These are phyloP conservation scores for Hapalemur alaotrensis DNA, from an alignment of 2,797 vertebrate genomes.

Conservation along the genomic window DNA sequence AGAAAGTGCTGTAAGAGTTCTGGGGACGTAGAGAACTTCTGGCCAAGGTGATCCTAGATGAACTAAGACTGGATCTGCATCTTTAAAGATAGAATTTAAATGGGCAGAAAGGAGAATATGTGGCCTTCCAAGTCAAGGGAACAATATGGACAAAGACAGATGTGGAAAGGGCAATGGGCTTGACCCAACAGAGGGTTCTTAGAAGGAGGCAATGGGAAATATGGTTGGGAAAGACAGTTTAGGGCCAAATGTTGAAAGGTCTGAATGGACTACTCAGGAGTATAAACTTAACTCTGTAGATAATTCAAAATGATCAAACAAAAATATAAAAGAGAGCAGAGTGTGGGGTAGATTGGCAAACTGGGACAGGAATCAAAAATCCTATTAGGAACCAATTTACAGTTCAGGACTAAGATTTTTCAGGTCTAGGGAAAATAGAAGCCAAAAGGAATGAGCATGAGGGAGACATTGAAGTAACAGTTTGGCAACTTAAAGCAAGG, in stretches of 20 bases:
- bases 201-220: not conserved
- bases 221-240: not conserved
- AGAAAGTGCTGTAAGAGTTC: not conserved
- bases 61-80: not conserved
- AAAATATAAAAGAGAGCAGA: slow-evolving; percentile 15
- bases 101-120: not conserved
- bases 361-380: slow-evolving; percentile 5
- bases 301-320: slow-evolving; percentile 14
- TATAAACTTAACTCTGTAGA: not conserved
- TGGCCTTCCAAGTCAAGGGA: not conserved
- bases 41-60: not conserved
- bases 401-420: not conserved
- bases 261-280: not conserved
- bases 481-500: not conserved
- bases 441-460: not conserved
- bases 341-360: not conserved
- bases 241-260: not conserved
- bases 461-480: slow-evolving; percentile 1
- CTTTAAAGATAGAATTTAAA: not conserved
- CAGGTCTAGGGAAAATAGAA: not conserved
- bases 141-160: not conserved
- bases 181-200: not conserved
- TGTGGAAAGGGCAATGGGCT: not conserved
- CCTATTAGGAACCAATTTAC: slow-evolving; percentile 42
- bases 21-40: not conserved